phyloP scores from a whole-genome alignment of 1,140 invertebrate genomes.

The Aphelinus atriplicis region DNA sequence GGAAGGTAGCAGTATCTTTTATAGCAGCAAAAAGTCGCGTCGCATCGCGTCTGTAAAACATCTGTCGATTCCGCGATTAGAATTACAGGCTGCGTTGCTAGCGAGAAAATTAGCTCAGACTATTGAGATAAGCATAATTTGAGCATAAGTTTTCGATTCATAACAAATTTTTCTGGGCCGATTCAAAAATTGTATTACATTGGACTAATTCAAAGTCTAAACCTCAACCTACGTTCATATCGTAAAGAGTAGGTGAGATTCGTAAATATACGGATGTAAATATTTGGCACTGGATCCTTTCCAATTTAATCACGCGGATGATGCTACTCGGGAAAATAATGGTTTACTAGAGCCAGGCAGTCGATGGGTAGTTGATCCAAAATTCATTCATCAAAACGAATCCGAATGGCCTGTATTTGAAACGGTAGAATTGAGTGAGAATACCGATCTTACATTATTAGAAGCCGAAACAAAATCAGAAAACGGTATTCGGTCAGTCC shows the following conservation, averaged over 20 bases:
- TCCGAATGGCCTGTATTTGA: not conserved
- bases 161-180: conserved; percentile 13
- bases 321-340: conserved; percentile 32
- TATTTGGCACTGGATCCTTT: conserved; percentile 47
- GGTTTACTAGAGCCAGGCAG: not conserved
- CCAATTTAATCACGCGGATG: conserved; percentile 48
- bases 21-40: conserved; percentile 2
- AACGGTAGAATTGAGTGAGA: no score
- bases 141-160: not conserved
- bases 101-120: not conserved
- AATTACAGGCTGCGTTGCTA: conserved; percentile 4
- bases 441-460: no score
- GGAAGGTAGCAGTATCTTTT: conserved; percentile 35
- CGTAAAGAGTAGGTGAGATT: conserved; percentile 58
- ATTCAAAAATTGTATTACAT: no score
- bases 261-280: conserved; percentile 38
- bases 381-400: conserved; percentile 28
- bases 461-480: no score
- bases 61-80: not conserved
- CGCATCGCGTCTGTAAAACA: not conserved
- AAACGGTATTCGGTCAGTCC: no score
- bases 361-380: conserved; percentile 41
- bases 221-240: conserved; percentile 55
- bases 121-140: no score
- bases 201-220: conserved; percentile 55